Evolutionary conservation across 2,888 invertebrate genomes (phyloP).

Genomic region (Caprella mutica): DNA sequence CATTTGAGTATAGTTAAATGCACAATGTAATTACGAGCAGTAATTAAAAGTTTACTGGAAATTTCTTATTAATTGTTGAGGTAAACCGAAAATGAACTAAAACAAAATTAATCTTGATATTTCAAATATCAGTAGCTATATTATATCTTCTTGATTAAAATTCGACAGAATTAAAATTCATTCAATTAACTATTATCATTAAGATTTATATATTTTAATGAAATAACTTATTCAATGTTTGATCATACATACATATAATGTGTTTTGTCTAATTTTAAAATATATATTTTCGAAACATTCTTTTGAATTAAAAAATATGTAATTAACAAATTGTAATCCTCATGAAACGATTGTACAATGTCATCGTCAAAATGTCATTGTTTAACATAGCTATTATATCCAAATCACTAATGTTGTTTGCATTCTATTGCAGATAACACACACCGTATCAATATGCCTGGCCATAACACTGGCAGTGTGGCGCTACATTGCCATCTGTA

Average conservation of each 20-base stretch:
- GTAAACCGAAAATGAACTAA: too few relatives aligned
- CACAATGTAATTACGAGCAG: too few relatives aligned
- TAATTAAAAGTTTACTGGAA: too few relatives aligned
- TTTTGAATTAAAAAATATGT: neutral
- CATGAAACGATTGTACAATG: neutral
- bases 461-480: slow-evolving; percentile 87
- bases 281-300: neutral
- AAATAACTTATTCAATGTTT: too few relatives aligned
- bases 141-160: slow-evolving; percentile 6
- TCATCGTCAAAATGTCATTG: neutral
- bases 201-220: too few relatives aligned
- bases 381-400: too few relatives aligned
- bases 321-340: neutral
- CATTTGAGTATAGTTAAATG: neutral
- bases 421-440: slow-evolving; percentile 48
- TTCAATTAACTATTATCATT: slow-evolving; percentile 9
- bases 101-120: too few relatives aligned
- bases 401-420: too few relatives aligned
- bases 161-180: slow-evolving; percentile 13
- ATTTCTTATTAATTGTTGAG: too few relatives aligned
- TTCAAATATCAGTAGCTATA: slow-evolving; percentile 7
- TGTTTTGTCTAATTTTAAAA: neutral
- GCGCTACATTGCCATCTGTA: slow-evolving; percentile 75
- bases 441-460: slow-evolving; percentile 84
- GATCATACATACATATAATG: slow-evolving; percentile 8